Conservation (phyloP, 2,113 vertebrate species). For the Pelvicachromis taeniatus region DNA sequence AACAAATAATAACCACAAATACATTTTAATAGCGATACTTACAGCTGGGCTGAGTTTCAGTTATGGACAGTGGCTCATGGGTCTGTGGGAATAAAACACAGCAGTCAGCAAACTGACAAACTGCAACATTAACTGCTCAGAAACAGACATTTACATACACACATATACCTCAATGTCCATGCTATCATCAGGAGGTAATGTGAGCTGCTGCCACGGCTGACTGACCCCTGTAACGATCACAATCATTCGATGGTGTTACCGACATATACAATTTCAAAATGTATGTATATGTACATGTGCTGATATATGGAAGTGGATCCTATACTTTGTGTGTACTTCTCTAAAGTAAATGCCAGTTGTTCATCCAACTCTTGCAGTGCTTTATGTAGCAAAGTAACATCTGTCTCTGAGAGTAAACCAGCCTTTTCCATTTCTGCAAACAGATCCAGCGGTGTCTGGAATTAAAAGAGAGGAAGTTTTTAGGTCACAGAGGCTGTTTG, state of each 20-base stretch:
- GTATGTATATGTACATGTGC: neutral
- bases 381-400: neutral
- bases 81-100: conserved; percentile 6
- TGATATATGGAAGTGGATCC: neutral
- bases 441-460: conserved; percentile 67
- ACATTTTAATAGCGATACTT: neutral
- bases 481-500: neutral
- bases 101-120: neutral
- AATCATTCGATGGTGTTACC: neutral
- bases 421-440: conserved; percentile 71
- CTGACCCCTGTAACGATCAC: neutral
- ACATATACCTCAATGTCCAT: conserved; percentile 22
- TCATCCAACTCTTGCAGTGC: conserved; percentile 7
- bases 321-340: neutral
- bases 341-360: conserved; percentile 24
- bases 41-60: conserved; percentile 1
- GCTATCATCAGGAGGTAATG: neutral
- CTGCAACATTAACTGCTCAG: neutral
- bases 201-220: accelerated
- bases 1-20: neutral
- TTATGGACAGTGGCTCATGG: neutral
- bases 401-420: conserved; percentile 24
- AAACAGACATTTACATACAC: neutral
- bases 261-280: neutral
- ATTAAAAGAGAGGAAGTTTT: neutral